A percentile compares a stretch with the other conserved stretches of the same genome.
Evolutionary conservation across 1,140 invertebrate genomes (phyloP).

Genomic region (roundworm (Caenorhabditis elegans)): DNA sequence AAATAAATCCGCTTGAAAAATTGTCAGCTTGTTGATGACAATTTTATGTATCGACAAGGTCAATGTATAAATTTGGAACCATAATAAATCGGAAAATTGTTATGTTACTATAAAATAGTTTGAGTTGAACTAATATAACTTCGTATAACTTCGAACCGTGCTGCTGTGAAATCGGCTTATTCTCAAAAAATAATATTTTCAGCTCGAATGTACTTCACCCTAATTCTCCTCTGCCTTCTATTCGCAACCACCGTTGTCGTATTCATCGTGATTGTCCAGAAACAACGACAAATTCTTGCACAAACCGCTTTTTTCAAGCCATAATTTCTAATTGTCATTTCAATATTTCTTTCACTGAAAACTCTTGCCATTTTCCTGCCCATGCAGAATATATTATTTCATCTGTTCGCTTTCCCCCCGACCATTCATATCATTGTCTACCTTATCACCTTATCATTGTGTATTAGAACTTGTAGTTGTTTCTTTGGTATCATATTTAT

Average conservation of each 20-base stretch:
- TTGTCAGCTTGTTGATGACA: too few relatives aligned
- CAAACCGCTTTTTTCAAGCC: slow-evolving; percentile 19
- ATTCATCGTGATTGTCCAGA: background rate
- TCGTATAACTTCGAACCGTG: too few relatives aligned
- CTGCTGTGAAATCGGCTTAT: too few relatives aligned
- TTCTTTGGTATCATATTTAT: background rate
- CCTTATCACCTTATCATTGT: background rate
- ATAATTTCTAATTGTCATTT: background rate
- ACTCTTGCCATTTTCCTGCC: background rate
- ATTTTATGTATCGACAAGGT: too few relatives aligned
- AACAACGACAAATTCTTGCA: slow-evolving; percentile 19
- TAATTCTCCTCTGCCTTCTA: background rate
- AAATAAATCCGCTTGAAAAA: too few relatives aligned
- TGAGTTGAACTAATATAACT: too few relatives aligned
- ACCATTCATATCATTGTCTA: background rate
- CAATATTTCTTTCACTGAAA: too few relatives aligned
- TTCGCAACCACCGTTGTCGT: background rate
- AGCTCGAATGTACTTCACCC: slow-evolving; percentile 12
- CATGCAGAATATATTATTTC: background rate
- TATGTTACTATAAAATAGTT: too few relatives aligned
- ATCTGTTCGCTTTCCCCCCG: background rate
- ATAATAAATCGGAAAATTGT: too few relatives aligned
- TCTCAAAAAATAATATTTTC: background rate
- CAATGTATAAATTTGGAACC: too few relatives aligned
- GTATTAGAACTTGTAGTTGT: background rate